These are phyloP conservation scores for Galerucella pusilla DNA, from an alignment of 2,888 invertebrate species.

Conservation along the genomic window DNA sequence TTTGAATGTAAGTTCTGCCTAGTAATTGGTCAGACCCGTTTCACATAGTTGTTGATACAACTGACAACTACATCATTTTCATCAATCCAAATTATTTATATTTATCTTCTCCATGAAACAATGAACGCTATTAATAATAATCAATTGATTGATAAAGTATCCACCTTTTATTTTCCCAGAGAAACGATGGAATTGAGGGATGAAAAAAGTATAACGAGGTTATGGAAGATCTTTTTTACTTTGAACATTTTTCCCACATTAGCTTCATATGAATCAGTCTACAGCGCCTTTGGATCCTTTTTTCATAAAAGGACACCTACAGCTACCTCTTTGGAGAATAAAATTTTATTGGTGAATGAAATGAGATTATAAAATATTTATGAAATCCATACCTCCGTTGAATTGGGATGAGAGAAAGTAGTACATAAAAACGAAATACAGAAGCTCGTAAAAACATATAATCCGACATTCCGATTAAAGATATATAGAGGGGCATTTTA, in stretches of 20 bases:
- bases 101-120: too few species aligned
- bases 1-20: too few species aligned
- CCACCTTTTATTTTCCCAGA: too few species aligned
- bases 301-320: not conserved
- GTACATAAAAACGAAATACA: slow-evolving; percentile 28
- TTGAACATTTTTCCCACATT: not conserved
- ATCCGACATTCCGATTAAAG: slow-evolving; percentile 24
- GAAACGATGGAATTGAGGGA: too few species aligned
- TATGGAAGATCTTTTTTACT: not conserved
- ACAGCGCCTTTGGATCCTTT: not conserved
- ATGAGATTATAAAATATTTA: slow-evolving; percentile 30
- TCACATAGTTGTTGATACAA: too few species aligned
- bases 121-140: too few species aligned
- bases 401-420: slow-evolving; percentile 23
- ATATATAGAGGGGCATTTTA: slow-evolving; percentile 23
- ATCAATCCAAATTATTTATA: too few species aligned
- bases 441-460: slow-evolving; percentile 26
- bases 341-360: slow-evolving; percentile 26
- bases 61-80: too few species aligned
- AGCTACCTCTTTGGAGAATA: slow-evolving; percentile 2
- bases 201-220: not conserved
- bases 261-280: not conserved
- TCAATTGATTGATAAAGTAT: too few species aligned
- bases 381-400: slow-evolving; percentile 15
- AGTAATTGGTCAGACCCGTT: too few species aligned